A percentile compares a stretch with the other conserved stretches of the same genome.
phyloP scores from a whole-genome alignment of 2,797 vertebrate genomes.

The Luscinia luscinia region DNA sequence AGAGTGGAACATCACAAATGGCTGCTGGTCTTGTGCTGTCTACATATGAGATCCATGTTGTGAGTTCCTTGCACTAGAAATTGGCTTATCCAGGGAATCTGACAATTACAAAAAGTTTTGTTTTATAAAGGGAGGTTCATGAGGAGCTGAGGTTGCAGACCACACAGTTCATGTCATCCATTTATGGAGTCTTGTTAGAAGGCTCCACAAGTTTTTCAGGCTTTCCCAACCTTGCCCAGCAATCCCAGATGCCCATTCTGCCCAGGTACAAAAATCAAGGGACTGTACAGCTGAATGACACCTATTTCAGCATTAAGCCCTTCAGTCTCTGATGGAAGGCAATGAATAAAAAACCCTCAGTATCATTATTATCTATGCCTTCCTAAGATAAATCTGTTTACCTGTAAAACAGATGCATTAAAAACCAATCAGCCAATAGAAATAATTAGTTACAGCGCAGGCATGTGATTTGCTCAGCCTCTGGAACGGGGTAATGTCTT shows the following conservation, averaged over 20 bases:
- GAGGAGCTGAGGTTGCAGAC: neutral
- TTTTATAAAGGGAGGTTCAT: neutral
- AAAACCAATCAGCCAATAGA: constrained; percentile 61
- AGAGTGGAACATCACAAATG: neutral
- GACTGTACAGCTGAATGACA: neutral
- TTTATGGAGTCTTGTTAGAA: neutral
- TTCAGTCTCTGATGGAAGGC: neutral
- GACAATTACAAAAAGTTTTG: neutral
- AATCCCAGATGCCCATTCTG: neutral
- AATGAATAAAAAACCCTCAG: neutral
- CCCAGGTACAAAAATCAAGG: neutral
- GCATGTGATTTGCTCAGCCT: constrained; percentile 26
- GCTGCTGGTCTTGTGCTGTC: neutral
- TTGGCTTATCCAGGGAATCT: neutral
- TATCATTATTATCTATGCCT: constrained; percentile 12
- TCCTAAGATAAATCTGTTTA: constrained; percentile 65
- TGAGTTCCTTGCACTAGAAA: neutral
- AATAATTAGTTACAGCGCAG: constrained; percentile 56
- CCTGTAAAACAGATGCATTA: constrained; percentile 60
- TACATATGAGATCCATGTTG: neutral
- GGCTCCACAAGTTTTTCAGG: neutral
- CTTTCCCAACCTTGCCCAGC: neutral
- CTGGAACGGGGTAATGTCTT: constrained; percentile 36
- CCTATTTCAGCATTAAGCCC: neutral
- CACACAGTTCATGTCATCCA: neutral